Base-by-base conservation (phyloP, 1,140 invertebrate species). In the Whitmania pigra region DNA sequence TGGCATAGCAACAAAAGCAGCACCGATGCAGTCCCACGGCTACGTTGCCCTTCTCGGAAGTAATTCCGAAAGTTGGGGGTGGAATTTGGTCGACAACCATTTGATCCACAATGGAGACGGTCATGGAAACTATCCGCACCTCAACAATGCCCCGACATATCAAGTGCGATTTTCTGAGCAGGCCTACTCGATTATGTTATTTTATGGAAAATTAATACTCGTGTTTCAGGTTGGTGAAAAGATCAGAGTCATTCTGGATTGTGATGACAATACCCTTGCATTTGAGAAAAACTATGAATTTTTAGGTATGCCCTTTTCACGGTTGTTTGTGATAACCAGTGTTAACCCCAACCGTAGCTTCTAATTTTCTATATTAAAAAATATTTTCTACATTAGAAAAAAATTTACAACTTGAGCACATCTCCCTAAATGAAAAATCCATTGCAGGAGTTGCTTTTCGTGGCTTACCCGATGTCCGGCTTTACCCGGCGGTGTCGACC, bases 281-380 rank as follows among this genome's bases (percentile, higher is more conserved):
- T 98, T 99, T 87, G 94, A 99, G 84, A 94, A 94, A 82, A 95
- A 94, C 85, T 93, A 93, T 84, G 94, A 98, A 86, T 98, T 97
- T 86, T 86, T 97, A 79, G 95, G 80, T 81, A 76, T 78, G 76
- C 74, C 25, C 9, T 63, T 17, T 63, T 22, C 57, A 13, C 2
- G 11, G 18, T 63, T 63, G 18, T 63, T 63, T 63, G 22, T 36
- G 2, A 36, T 36, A 36, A 36, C 2, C 2, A 36, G 31, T n/a
- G n/a, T n/a, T n/a, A n/a, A n/a, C n/a, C n/a, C n/a, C n/a, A n/a
- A n/a, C 31, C 31, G 6, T 3, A 36, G 2, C 6, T 36, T 36
- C 2, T 2, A 36, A 36, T 36, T 36, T 36, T 36, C 31, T 36
- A 36, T 36, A 36, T 36, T 36, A 3, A 36, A 36, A 36, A 36